A percentile compares a stretch with the other conserved stretches of the same genome.
These are phyloP conservation scores for Eristalinus sepulchralis DNA, from an alignment of 2,888 invertebrate species.

Conservation along the genomic window DNA sequence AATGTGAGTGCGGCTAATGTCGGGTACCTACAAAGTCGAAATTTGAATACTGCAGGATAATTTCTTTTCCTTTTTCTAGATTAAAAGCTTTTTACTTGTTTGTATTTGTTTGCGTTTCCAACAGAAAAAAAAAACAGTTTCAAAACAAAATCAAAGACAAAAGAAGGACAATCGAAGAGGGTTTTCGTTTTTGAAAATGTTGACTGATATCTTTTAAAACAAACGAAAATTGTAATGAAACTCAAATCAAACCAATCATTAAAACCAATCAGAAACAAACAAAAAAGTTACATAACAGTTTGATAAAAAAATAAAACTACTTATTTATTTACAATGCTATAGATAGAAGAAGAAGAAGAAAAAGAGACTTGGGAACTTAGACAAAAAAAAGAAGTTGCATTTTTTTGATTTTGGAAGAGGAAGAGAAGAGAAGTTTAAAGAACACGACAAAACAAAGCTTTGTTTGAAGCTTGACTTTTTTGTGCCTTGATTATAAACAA, in stretches of 20 bases:
- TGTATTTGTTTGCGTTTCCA: not conserved
- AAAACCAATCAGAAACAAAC: not conserved
- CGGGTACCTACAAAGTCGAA: no score
- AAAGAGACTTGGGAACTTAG: no score
- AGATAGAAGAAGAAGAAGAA: no score
- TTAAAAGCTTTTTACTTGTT: not conserved
- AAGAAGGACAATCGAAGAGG: not conserved
- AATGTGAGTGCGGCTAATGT: no score
- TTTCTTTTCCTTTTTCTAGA: not conserved
- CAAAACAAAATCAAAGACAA: constrained; percentile 43
- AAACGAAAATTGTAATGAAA: constrained; percentile 61
- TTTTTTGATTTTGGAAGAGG: no score
- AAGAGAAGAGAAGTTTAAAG: no score
- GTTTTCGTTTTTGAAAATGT: not conserved
- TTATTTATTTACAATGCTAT: not conserved
- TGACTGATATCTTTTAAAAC: not conserved
- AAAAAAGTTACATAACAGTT: not conserved
- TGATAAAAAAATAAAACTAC: no score
- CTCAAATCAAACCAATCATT: not conserved
- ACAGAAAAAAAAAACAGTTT: constrained; percentile 11
- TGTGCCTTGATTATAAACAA: not conserved
- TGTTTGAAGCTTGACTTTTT: not conserved
- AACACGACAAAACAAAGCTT: no score
- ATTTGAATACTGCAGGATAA: no score
- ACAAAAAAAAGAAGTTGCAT: no score